These are phyloP conservation scores for Stichopus horrens DNA, from an alignment of 53 echinoderm and acorn worm species.

Conservation along the genomic window DNA sequence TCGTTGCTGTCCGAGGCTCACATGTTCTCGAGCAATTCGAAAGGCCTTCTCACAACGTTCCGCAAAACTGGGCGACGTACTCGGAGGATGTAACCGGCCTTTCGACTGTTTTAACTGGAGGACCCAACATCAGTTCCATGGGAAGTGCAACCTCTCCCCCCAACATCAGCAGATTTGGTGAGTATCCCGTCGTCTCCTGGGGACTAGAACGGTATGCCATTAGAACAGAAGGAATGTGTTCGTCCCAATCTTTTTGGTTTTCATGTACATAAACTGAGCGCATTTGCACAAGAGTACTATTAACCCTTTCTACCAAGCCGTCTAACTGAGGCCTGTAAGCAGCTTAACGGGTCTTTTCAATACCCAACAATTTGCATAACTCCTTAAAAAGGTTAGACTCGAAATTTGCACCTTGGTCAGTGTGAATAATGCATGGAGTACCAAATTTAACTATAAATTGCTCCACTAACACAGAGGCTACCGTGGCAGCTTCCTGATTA, in stretches of 20 bases:
- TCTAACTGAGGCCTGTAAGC: conserved; percentile 26
- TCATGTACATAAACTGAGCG: too few species aligned
- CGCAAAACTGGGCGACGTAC: too few species aligned
- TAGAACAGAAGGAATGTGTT: conserved; percentile 6
- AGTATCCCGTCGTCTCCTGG: conserved; percentile 16
- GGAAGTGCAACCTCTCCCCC: not conserved
- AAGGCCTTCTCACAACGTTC: not conserved
- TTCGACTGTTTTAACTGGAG: too few species aligned
- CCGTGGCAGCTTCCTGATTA: conserved; percentile 46
- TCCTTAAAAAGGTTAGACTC: conserved; percentile 4
- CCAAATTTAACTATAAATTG: conserved; percentile 14
- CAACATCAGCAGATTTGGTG: conserved; percentile 20
- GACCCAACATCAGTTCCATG: not conserved
- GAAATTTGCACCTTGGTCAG: conserved; percentile 28
- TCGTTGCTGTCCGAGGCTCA: not conserved
- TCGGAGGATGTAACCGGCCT: too few species aligned
- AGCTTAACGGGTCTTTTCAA: conserved; percentile 23
- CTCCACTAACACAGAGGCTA: conserved; percentile 28
- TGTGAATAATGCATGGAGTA: not conserved
- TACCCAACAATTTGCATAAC: not conserved
- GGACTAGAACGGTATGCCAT: conserved; percentile 5
- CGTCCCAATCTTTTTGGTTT: too few species aligned
- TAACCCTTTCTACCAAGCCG: conserved; percentile 43
- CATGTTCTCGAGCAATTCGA: not conserved
- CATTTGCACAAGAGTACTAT: conserved; percentile 17